Percentiles rank a stretch among this genome's conserved stretches.
Conservation (phyloP, 2,113 vertebrate species). For the Periophthalmodon schlosseri region DNA sequence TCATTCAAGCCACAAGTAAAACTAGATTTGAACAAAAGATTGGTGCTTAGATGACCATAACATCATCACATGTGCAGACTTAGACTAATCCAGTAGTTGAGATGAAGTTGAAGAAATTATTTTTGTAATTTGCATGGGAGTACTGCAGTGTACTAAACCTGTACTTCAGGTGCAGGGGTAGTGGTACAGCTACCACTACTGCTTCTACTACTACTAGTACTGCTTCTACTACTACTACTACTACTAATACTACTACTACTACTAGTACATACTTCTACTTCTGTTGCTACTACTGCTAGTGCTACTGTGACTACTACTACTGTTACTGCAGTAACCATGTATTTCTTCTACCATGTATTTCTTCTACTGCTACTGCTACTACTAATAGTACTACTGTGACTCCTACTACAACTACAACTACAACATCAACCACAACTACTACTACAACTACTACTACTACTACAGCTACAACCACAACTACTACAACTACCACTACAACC, state of each 20-base stretch:
- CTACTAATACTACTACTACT: too few species aligned
- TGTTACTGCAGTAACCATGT: not conserved
- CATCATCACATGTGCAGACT: too few species aligned
- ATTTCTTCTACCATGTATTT: not conserved
- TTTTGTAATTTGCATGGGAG: too few species aligned
- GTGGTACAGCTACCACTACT: not conserved
- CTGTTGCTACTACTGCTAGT: not conserved
- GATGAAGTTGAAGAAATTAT: too few species aligned
- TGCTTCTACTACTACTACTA: too few species aligned
- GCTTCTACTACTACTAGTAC: too few species aligned
- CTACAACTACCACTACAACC: not conserved
- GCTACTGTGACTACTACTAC: not conserved
- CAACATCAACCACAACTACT: not conserved
- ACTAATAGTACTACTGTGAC: too few species aligned
- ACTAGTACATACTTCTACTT: not conserved
- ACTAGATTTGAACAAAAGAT: constrained; percentile 1
- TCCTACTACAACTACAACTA: not conserved
- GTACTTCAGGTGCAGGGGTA: too few species aligned
- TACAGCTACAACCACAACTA: not conserved
- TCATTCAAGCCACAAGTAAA: not conserved
- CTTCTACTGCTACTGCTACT: not conserved
- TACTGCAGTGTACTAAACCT: too few species aligned
- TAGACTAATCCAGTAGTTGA: too few species aligned
- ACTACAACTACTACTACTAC: not conserved
- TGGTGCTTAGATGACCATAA: not conserved